Percentiles rank a stretch among this genome's conserved stretches.
Conservation (phyloP, 2,797 vertebrate genomes). For the Parauchenoglanis ngamensis region DNA sequence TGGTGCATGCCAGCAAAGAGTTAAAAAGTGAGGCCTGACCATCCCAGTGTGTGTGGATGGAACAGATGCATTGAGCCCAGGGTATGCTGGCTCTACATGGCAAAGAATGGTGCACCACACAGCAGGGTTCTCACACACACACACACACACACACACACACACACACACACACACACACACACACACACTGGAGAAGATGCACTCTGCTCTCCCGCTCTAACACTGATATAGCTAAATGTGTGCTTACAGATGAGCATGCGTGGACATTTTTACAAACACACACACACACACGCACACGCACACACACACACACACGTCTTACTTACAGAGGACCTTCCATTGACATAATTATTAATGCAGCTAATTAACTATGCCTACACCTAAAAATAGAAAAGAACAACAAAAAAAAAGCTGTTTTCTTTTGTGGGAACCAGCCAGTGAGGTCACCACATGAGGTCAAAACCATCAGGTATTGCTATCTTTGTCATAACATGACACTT, state of each 20-base stretch:
- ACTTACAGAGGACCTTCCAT: background rate
- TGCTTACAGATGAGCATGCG: constrained; percentile 11
- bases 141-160: constrained; percentile 39
- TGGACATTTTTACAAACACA: background rate
- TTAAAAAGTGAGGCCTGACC: constrained; percentile 33
- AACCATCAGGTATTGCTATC: background rate
- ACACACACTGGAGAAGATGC: constrained; percentile 20
- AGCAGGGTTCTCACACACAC: constrained; percentile 48
- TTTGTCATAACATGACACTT: background rate
- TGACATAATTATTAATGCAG: background rate
- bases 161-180: constrained; percentile 34
- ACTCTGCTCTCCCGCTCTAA: background rate
- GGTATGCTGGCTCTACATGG: constrained; percentile 61
- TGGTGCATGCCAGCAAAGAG: constrained; percentile 39
- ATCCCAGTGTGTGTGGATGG: constrained; percentile 46
- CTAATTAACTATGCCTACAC: background rate
- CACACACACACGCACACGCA: background rate
- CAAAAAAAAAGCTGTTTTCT: background rate
- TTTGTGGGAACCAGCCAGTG: background rate
- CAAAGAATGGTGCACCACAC: constrained; percentile 53
- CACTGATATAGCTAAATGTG: background rate
- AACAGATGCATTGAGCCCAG: constrained; percentile 61
- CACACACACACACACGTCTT: background rate
- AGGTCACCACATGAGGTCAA: too few relatives aligned
- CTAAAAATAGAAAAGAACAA: background rate